A percentile compares a stretch with the other conserved stretches of the same genome.
These are phyloP conservation scores for Sebastes goodei DNA, from an alignment of 2,797 vertebrate genomes.

Conservation along the genomic window DNA sequence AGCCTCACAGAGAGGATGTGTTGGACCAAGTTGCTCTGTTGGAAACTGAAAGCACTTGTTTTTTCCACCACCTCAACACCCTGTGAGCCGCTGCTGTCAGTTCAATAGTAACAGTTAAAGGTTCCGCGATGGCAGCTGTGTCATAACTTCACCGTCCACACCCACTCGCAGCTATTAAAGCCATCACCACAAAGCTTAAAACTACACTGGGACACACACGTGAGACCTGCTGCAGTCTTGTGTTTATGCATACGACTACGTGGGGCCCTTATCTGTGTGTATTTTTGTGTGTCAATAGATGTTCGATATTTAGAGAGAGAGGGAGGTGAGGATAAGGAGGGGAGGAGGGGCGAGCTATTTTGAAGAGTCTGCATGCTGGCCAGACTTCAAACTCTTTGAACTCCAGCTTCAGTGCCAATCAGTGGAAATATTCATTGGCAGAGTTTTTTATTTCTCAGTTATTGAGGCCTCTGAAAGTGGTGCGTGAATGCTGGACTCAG, in stretches of 20 bases:
- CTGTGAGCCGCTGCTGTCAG: constrained; percentile 24
- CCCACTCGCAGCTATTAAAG: neutral
- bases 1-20: constrained; percentile 19
- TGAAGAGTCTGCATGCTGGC: constrained; percentile 35
- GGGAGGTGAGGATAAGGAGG: neutral
- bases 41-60: constrained; percentile 48
- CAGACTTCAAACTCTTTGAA: constrained; percentile 47
- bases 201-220: neutral
- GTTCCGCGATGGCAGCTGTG: constrained; percentile 19
- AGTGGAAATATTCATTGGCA: constrained; percentile 63
- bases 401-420: constrained; percentile 41
- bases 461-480: constrained; percentile 28
- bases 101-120: constrained; percentile 28
- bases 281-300: neutral
- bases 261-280: neutral
- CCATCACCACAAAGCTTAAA: neutral
- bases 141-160: constrained; percentile 16
- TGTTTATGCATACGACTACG: neutral
- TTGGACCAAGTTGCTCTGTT: constrained; percentile 35
- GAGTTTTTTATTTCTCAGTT: constrained; percentile 44
- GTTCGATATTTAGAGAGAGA: constrained; percentile 5
- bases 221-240: neutral
- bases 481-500: constrained; percentile 21
- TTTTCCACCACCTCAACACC: constrained; percentile 43
- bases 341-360: constrained; percentile 29